phyloP scores from a whole-genome alignment of 2,797 vertebrate genomes.

The Lemur catta region DNA sequence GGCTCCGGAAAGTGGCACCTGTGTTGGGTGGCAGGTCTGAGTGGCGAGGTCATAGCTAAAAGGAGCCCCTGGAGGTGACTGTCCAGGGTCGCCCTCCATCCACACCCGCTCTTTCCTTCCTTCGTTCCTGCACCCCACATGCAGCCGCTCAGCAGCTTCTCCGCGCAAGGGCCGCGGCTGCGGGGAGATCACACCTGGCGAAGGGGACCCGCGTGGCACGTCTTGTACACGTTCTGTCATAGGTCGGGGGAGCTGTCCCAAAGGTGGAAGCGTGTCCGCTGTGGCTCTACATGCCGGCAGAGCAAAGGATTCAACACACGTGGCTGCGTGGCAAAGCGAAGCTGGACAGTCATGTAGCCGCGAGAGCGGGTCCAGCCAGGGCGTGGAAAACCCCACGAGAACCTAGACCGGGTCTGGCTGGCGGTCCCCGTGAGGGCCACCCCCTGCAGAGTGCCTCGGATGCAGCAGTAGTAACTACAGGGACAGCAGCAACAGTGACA shows the following conservation, averaged over 20 bases:
- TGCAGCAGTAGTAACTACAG: fast-evolving
- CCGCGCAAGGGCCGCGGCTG: not conserved
- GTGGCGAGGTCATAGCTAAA: not conserved
- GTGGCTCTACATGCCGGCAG: too few species aligned
- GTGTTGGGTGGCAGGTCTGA: not conserved
- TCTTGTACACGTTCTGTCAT: fast-evolving
- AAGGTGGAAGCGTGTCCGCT: fast-evolving
- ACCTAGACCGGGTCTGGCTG: not conserved
- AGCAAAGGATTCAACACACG: fast-evolving
- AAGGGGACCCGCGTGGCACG: fast-evolving
- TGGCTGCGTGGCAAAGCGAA: fast-evolving
- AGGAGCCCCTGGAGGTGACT: not conserved
- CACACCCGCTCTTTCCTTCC: fast-evolving
- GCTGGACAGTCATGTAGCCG: fast-evolving
- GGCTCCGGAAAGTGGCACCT: not conserved
- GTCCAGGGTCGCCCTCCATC: not conserved
- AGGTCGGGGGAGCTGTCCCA: not conserved
- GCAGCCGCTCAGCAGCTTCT: too few species aligned
- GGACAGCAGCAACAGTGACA: not conserved
- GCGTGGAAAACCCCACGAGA: fast-evolving
- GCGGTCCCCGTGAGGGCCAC: not conserved
- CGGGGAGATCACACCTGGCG: not conserved
- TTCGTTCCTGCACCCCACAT: not conserved
- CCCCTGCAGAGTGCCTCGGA: not conserved
- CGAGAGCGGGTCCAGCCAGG: not conserved